Evolutionary conservation across 1,140 invertebrate genomes (phyloP).

Genomic region (Pogonomyrmex barbatus): DNA sequence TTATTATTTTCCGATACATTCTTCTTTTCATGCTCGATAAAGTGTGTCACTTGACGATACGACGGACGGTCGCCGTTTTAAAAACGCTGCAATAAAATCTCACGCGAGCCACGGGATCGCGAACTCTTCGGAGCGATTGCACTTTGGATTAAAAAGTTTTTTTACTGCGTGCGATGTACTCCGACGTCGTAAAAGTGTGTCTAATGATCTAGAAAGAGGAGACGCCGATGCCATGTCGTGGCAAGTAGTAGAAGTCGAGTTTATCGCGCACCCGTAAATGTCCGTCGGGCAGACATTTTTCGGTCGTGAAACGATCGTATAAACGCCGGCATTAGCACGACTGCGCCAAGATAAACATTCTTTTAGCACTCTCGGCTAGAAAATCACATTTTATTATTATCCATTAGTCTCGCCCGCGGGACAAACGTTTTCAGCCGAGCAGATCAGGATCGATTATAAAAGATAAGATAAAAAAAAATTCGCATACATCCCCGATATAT

Average conservation of each 20-base stretch:
- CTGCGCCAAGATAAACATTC: slow-evolving; percentile 57
- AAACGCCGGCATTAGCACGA: slow-evolving; percentile 46
- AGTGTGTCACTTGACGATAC: slow-evolving; percentile 10
- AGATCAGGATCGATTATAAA: slow-evolving; percentile 1
- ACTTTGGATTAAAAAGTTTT: slow-evolving; percentile 57
- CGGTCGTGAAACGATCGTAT: slow-evolving; percentile 61
- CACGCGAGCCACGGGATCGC: not conserved
- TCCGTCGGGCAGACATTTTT: slow-evolving; percentile 49
- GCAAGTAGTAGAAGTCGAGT: slow-evolving; percentile 42
- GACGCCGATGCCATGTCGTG: slow-evolving; percentile 31
- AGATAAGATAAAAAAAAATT: slow-evolving; percentile 31
- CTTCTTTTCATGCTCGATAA: slow-evolving; percentile 23
- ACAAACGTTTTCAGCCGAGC: not conserved
- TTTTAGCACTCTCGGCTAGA: slow-evolving; percentile 44
- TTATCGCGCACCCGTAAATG: slow-evolving; percentile 58
- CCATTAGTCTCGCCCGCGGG: slow-evolving; percentile 52
- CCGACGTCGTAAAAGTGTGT: slow-evolving; percentile 54
- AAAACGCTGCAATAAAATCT: slow-evolving; percentile 45
- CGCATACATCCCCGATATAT: not conserved
- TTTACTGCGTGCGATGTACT: slow-evolving; percentile 47
- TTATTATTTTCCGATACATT: slow-evolving; percentile 43
- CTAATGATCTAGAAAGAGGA: slow-evolving; percentile 54
- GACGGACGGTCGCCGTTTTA: not conserved
- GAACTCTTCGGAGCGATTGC: slow-evolving; percentile 4
- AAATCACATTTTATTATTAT: slow-evolving; percentile 69